Conservation (phyloP, 2,888 invertebrate genomes). For the Adela reaumurella region DNA sequence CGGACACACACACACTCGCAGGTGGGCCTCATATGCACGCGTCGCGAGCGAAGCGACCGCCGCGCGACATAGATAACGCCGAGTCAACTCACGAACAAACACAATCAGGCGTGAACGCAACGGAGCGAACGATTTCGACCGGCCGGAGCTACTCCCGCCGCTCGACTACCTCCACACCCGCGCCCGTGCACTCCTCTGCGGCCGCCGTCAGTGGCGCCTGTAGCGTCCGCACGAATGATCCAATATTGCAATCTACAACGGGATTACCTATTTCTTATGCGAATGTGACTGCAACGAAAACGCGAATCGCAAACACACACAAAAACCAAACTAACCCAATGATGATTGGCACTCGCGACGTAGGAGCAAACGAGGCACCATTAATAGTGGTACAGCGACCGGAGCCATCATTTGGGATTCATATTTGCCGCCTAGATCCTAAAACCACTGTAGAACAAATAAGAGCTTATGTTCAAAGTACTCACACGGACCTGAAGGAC, state of each 20-base stretch:
- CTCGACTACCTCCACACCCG: not conserved
- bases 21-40: too few species aligned
- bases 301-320: too few species aligned
- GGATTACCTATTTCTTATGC: too few species aligned
- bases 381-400: not conserved
- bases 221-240: too few species aligned
- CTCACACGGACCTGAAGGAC: too few species aligned
- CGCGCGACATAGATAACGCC: too few species aligned
- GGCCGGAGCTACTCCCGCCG: too few species aligned
- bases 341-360: not conserved
- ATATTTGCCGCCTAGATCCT: not conserved
- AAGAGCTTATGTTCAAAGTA: not conserved
- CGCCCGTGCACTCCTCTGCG: too few species aligned
- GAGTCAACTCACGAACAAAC: not conserved
- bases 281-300: too few species aligned
- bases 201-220: too few species aligned
- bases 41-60: too few species aligned
- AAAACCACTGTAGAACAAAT: not conserved
- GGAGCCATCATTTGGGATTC: not conserved
- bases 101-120: not conserved
- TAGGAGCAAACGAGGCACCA: not conserved
- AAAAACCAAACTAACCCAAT: not conserved
- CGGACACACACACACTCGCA: not conserved
- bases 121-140: not conserved
- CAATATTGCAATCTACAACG: too few species aligned